Percentiles rank a stretch among this genome's conserved stretches.
phyloP scores from a whole-genome alignment of 2,888 invertebrate genomes.

The Papilio gigon region DNA sequence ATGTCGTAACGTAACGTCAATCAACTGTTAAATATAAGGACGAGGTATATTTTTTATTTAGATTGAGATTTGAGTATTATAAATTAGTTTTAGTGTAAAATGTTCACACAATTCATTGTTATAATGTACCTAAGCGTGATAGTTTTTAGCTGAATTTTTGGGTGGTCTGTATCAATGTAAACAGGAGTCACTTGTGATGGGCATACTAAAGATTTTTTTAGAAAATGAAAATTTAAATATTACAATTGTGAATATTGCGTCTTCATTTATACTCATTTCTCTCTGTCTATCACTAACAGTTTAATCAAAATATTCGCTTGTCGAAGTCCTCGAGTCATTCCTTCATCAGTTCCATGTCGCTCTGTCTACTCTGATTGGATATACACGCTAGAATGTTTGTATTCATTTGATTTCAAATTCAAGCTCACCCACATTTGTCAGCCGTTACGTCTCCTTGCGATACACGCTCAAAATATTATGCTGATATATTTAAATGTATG shows the following conservation, averaged over 20 bases:
- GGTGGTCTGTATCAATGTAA: not conserved
- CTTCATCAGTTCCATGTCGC: too few relatives aligned
- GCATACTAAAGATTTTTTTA: not conserved
- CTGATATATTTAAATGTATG: slow-evolving; percentile 76
- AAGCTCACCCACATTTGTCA: slow-evolving; percentile 51
- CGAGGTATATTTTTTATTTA: slow-evolving; percentile 15
- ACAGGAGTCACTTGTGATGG: not conserved
- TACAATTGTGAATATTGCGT: too few relatives aligned
- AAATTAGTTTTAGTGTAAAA: slow-evolving; percentile 2
- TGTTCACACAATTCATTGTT: slow-evolving; percentile 17
- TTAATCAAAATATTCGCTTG: too few relatives aligned
- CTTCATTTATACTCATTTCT: too few relatives aligned
- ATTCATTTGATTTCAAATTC: slow-evolving; percentile 44
- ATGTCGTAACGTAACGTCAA: slow-evolving; percentile 53
- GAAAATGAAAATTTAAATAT: too few relatives aligned
- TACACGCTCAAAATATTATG: slow-evolving; percentile 64
- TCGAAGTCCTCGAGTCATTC: not conserved
- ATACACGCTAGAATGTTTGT: not conserved
- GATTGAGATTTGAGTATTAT: slow-evolving; percentile 19
- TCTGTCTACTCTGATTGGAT: not conserved
- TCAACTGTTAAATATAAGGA: slow-evolving; percentile 24
- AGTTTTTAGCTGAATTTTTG: not conserved
- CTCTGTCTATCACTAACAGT: too few relatives aligned
- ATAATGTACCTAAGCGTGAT: not conserved
- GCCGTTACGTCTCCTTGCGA: slow-evolving; percentile 61